phyloP scores from a whole-genome alignment of 2,888 invertebrate genomes.

The Dryobota labecula region DNA sequence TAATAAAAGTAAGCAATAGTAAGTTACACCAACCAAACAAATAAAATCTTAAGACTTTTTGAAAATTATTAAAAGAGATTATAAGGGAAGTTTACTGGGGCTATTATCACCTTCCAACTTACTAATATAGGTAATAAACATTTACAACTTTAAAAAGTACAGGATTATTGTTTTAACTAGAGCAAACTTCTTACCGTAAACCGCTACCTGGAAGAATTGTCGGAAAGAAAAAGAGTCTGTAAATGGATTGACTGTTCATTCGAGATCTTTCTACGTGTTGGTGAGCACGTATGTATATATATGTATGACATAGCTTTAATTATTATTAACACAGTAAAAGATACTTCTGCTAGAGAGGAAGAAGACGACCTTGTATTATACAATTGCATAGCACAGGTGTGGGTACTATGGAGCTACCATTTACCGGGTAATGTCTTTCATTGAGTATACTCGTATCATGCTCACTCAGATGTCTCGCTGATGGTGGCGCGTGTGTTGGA shows the following conservation, averaged over 20 bases:
- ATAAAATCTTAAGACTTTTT: neutral
- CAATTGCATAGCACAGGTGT: too few species aligned
- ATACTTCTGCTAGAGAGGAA: too few species aligned
- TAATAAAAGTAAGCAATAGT: neutral
- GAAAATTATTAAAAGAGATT: neutral
- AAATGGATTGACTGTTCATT: neutral
- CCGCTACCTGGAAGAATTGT: neutral
- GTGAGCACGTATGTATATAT: conserved; percentile 1
- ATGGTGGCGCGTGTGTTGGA: too few species aligned
- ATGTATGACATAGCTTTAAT: too few species aligned
- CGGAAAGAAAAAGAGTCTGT: neutral
- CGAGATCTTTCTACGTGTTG: neutral
- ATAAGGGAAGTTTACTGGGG: neutral
- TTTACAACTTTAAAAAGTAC: conserved; percentile 21
- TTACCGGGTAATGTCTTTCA: too few species aligned
- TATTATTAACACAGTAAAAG: too few species aligned
- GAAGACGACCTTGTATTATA: too few species aligned
- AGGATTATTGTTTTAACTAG: neutral
- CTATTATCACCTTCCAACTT: neutral
- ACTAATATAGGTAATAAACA: neutral
- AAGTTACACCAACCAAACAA: neutral
- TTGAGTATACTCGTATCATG: too few species aligned
- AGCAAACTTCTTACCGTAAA: neutral
- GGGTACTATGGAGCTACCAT: too few species aligned
- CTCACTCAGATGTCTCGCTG: too few species aligned